These are phyloP conservation scores for Petrocephalus zakoni DNA, from an alignment of 2,113 vertebrate genomes.

Conservation along the genomic window DNA sequence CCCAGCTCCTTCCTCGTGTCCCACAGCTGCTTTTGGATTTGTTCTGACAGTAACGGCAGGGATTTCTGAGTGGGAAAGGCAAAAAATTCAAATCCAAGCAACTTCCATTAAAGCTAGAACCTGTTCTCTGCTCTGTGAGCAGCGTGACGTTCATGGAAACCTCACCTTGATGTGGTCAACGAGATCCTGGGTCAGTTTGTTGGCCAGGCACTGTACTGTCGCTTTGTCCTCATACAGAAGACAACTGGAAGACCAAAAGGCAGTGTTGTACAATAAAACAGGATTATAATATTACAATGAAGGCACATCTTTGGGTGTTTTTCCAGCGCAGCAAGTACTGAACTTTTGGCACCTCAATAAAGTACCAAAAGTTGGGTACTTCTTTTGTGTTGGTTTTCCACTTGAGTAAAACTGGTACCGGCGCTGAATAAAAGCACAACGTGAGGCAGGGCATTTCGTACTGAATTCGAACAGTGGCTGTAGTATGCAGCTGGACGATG, in stretches of 20 bases:
- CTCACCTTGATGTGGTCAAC: constrained; percentile 41
- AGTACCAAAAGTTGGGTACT: no score
- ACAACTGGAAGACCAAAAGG: constrained; percentile 11
- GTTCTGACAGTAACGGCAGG: constrained; percentile 29
- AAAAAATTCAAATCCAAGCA: background rate
- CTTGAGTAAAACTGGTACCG: no score
- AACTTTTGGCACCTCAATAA: no score
- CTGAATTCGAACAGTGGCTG: no score
- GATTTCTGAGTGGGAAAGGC: constrained; percentile 25
- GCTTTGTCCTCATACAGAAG: constrained; percentile 38
- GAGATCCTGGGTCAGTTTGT: constrained; percentile 37
- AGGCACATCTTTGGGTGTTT: no score
- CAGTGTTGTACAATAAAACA: background rate
- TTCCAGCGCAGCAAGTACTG: no score
- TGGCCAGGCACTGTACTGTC: constrained; percentile 32
- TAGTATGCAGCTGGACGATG: no score
- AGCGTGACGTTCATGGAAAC: no score
- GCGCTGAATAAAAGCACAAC: no score
- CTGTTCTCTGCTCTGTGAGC: no score
- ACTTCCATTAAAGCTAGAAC: background rate
- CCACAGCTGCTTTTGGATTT: constrained; percentile 36
- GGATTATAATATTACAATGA: background rate
- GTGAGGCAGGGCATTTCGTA: no score
- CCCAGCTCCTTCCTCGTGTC: constrained; percentile 22
- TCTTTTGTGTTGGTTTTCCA: no score